These are phyloP conservation scores for Elaeidobius kamerunicus DNA, from an alignment of 2,888 invertebrate genomes.

Conservation along the genomic window DNA sequence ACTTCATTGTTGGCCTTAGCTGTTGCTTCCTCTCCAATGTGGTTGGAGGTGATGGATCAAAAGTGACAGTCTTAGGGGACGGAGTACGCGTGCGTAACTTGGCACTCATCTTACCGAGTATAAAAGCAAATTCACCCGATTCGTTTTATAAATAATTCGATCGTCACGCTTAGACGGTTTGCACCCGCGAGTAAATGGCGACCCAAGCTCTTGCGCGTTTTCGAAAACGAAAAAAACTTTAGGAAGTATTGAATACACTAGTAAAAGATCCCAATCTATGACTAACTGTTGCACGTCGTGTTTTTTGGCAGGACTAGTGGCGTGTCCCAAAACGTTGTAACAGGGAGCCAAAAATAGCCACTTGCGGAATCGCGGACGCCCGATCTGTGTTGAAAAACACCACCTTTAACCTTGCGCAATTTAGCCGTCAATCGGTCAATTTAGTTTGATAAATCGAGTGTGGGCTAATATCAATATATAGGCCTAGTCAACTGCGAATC, in stretches of 20 bases:
- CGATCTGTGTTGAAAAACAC: constrained; percentile 35
- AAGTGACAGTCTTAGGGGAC: constrained; percentile 63
- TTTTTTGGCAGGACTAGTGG: constrained; percentile 43
- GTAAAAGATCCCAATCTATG: constrained; percentile 45
- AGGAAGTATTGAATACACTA: constrained; percentile 30
- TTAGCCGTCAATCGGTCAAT: constrained; percentile 29
- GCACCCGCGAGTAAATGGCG: constrained; percentile 6
- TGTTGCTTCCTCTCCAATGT: constrained; percentile 53
- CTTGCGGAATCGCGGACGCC: constrained; percentile 39
- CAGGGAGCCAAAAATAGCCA: constrained; percentile 46
- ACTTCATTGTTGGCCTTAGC: constrained; percentile 32
- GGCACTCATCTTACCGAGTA: constrained; percentile 49
- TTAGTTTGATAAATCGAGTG: constrained; percentile 20
- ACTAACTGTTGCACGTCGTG: constrained; percentile 42
- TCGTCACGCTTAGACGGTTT: constrained; percentile 14
- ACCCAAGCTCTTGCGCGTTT: neutral
- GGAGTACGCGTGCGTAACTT: constrained; percentile 63
- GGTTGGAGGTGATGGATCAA: constrained; percentile 60
- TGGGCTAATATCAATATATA: constrained; percentile 5
- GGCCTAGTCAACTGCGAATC: too few relatives aligned
- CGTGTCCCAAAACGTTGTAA: constrained; percentile 30
- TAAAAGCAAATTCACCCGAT: constrained; percentile 15
- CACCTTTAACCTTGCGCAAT: constrained; percentile 41
- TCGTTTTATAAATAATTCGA: constrained; percentile 22
- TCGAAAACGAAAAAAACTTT: constrained; percentile 11